Base-by-base conservation (phyloP, 2,888 invertebrate species). In the Ypsolopha sequella region DNA sequence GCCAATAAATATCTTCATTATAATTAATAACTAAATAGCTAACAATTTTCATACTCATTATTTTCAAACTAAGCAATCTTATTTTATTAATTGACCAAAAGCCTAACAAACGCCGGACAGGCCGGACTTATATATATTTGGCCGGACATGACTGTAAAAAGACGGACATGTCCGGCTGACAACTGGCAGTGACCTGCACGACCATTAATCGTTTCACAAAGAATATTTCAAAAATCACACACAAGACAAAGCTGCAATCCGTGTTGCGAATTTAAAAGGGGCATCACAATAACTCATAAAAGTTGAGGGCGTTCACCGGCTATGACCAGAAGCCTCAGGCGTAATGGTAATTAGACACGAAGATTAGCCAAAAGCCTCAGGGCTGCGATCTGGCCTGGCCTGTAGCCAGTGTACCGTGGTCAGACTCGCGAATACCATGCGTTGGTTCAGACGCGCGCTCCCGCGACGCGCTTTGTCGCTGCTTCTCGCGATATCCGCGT, bases 221-320 rank as follows among this genome's bases (percentile, higher is more conserved):
- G 24, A 24, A 24, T 24, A 24, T 24, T 24, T 7, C 39, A 48
- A 7, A 33, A 11, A 47, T 47, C 33, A 34, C 14, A 47, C 33
- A 34, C 14, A 47, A 35, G 10, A 10, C 47, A n/a, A 10, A 38
- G 48, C 39, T 11, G 48, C 9, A 38, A 49, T 44, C 8, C 44
- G 24, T 45, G 45, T 9, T 44, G 36, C 35, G 45, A 51, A 44
- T 44, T 44, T 43, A 13, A 51, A 43, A 36, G 36, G 24, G 24
- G 24, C 24, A 24, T 24, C 2, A 24, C 24, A 24, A 24, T 24
- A 24, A 24, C 24, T 24, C 24, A 24, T 24, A 24, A 24, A 24
- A 24, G 56, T 53, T 55, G 80, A 79, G 84, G 81, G 77, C 85
- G 76, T 85, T 85, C 75, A 85, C 85, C 85, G 80, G 74, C 73